Evolutionary conservation across 2,797 vertebrate species (phyloP).

Genomic region (Antrozous pallidus): DNA sequence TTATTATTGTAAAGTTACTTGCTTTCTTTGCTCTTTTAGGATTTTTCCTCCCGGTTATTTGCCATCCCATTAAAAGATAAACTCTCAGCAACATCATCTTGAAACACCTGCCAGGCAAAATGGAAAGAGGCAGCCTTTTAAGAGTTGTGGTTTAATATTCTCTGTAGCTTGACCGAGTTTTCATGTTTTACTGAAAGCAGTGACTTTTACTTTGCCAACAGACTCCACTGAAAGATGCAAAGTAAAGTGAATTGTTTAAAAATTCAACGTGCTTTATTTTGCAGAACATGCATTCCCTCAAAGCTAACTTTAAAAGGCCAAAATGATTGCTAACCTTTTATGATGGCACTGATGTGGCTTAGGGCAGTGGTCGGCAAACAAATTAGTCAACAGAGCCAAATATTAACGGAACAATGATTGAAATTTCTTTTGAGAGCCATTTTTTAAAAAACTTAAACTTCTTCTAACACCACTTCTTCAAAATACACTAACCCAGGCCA

Average conservation of each 20-base stretch:
- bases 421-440: too few species aligned
- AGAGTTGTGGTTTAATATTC: slow-evolving; percentile 5
- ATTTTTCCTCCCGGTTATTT: slow-evolving; percentile 31
- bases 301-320: slow-evolving; percentile 2
- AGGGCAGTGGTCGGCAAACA: too few species aligned
- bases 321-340: not conserved
- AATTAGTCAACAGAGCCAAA: too few species aligned
- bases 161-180: slow-evolving; percentile 15
- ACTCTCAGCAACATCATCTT: not conserved
- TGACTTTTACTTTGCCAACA: slow-evolving; percentile 26
- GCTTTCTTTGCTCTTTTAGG: slow-evolving; percentile 45
- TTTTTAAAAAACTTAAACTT: too few species aligned
- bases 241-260: slow-evolving; percentile 38
- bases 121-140: not conserved
- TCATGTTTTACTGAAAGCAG: not conserved
- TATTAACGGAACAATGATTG: too few species aligned
- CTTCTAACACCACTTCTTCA: too few species aligned
- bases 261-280: slow-evolving; percentile 30
- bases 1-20: slow-evolving; percentile 30
- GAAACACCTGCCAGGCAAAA: slow-evolving; percentile 7
- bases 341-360: not conserved
- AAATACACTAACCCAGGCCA: too few species aligned
- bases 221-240: slow-evolving; percentile 13
- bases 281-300: not conserved
- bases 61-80: slow-evolving; percentile 49